A percentile compares a stretch with the other conserved stretches of the same genome.
phyloP scores from a whole-genome alignment of 2,888 invertebrate species.

The Agriotes lineatus region DNA sequence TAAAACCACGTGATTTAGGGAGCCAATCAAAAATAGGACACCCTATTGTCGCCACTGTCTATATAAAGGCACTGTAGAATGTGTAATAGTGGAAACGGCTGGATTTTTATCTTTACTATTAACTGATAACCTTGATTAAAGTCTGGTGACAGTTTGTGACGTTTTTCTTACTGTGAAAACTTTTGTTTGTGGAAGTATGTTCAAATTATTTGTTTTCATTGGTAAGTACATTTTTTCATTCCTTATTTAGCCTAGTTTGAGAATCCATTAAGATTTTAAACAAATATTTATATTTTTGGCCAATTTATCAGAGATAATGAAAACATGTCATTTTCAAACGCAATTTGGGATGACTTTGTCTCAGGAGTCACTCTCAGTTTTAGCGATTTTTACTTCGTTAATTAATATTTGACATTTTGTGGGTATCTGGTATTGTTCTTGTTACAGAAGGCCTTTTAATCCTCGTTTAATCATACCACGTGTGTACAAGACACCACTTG shows the following conservation, averaged over 20 bases:
- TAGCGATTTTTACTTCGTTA: background rate
- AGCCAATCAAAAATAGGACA: too few relatives aligned
- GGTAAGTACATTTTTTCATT: background rate
- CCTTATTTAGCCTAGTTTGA: background rate
- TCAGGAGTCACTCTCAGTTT: background rate
- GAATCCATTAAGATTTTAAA: background rate
- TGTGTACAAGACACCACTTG: constrained; percentile 1
- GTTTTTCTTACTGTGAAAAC: background rate
- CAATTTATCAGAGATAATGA: background rate
- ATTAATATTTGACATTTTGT: too few relatives aligned
- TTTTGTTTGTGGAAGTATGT: background rate
- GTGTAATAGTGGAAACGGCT: background rate
- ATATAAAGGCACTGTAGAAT: too few relatives aligned
- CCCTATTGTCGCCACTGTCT: too few relatives aligned
- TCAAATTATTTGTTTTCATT: background rate
- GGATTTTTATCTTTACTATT: background rate
- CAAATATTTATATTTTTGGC: background rate
- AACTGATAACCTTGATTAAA: background rate
- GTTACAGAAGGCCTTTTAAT: background rate
- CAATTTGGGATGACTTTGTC: constrained; percentile 2
- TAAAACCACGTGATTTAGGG: too few relatives aligned
- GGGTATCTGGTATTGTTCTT: background rate
- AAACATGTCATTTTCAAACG: background rate
- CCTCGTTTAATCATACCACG: background rate
- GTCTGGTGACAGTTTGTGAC: background rate